Evolutionary conservation across 1,140 invertebrate genomes (phyloP), one percentile per base, ranked within the genome.

Genomic region (Orussus abietinus): DNA sequence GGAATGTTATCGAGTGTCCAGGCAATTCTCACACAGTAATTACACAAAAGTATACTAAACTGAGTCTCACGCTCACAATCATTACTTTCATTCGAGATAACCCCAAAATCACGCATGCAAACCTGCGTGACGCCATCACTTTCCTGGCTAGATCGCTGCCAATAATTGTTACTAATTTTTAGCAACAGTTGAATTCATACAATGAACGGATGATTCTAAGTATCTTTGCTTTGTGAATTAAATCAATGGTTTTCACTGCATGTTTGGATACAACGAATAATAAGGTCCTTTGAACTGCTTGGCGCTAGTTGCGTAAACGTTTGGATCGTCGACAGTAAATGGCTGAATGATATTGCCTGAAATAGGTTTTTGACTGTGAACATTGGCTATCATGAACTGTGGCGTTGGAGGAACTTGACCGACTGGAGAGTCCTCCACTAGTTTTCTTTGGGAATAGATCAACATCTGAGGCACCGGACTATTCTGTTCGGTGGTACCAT

Each of bases 191-290:
- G n/a, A n/a, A n/a, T n/a, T n/a, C n/a, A n/a, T n/a, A n/a, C n/a
- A n/a, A n/a, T n/a, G n/a, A n/a, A n/a, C n/a, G n/a, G n/a, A n/a
- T n/a, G n/a, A n/a, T n/a, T n/a, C n/a, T n/a, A n/a, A n/a, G n/a
- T n/a, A n/a, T n/a, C n/a, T n/a, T n/a, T n/a, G n/a, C n/a, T n/a
- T n/a, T n/a, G n/a, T n/a, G n/a, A n/a, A n/a, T n/a, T n/a, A n/a
- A 39, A 40, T 21, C 4, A 34, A 45, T 42, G 22, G 28, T 33
- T 22, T 15, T 43, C 19, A 30, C 14, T 55, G 60, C 43, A 66
- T 62, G 32, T 53, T 62, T 17, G 62, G 60, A 58, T 66, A 68
- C 17, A 68, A 57, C 22, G 54, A 38, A 37, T 64, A 64, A 29
- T 61, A 68, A 12, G 60, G 45, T 36, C 51, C 58, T 40, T 66